phyloP scores from a whole-genome alignment of 2,888 invertebrate species.

The Drosophila planitibia region DNA sequence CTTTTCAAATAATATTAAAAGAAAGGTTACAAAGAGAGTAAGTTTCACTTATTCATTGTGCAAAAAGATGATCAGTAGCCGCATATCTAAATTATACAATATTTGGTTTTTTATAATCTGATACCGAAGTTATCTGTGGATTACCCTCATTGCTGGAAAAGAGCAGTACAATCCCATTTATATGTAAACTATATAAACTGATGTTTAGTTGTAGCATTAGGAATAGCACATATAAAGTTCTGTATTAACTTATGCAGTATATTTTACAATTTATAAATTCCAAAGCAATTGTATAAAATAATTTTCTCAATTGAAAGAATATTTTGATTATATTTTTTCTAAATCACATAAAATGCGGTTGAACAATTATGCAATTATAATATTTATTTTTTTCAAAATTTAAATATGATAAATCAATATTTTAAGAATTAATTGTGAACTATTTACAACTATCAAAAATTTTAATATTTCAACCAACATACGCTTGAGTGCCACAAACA shows the following conservation, averaged over 20 bases:
- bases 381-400: slow-evolving; percentile 2
- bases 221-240: not conserved
- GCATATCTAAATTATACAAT: too few species aligned
- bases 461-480: not conserved
- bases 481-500: not conserved
- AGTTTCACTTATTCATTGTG: not conserved
- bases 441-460: slow-evolving; percentile 8
- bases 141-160: not conserved
- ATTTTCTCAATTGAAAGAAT: not conserved
- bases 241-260: not conserved
- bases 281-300: not conserved
- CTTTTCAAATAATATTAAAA: not conserved
- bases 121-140: too few species aligned
- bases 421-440: slow-evolving; percentile 11
- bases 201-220: not conserved
- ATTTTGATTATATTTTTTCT: not conserved
- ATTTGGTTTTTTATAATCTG: too few species aligned
- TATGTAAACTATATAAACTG: not conserved
- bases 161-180: not conserved
- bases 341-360: not conserved
- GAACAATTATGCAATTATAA: not conserved
- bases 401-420: slow-evolving; percentile 3
- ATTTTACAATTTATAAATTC: not conserved
- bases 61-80: too few species aligned
- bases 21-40: not conserved